These are phyloP conservation scores for Pseudachorutes palmiensis DNA, from an alignment of 1,140 invertebrate species.

Conservation along the genomic window DNA sequence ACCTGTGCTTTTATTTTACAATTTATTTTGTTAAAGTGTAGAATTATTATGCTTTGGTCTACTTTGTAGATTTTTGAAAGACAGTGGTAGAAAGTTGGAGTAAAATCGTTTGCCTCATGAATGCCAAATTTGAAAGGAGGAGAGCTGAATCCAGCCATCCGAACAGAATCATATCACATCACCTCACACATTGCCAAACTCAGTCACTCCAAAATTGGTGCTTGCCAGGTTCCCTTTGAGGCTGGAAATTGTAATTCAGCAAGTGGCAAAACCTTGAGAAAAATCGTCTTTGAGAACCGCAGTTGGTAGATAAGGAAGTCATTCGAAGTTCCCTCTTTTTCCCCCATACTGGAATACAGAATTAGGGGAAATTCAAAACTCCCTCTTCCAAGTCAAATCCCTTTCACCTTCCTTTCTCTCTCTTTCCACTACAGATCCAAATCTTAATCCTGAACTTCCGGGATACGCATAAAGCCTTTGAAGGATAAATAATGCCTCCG, in stretches of 20 bases:
- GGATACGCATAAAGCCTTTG: too few species aligned
- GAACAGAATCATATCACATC: background rate
- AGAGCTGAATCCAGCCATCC: background rate
- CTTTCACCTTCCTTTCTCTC: background rate
- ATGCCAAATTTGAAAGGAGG: background rate
- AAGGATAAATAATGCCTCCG: slow-evolving; percentile 2
- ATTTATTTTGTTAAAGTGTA: background rate
- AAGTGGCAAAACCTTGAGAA: background rate
- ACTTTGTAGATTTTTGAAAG: background rate
- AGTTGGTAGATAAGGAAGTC: background rate
- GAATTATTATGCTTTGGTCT: background rate
- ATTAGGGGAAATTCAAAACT: background rate
- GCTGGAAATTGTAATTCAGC: background rate
- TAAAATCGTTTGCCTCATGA: background rate
- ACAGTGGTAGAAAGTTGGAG: background rate
- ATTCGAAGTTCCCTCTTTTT: background rate
- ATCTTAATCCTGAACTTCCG: background rate
- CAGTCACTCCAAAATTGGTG: background rate
- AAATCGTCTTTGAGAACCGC: background rate
- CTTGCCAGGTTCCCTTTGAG: background rate
- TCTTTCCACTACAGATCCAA: background rate
- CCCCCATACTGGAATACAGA: background rate
- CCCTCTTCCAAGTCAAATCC: background rate
- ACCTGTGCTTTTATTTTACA: too few species aligned
- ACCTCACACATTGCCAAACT: background rate